Evolutionary conservation across 2,113 vertebrate species (phyloP).

Genomic region (Miniopterus natalensis): DNA sequence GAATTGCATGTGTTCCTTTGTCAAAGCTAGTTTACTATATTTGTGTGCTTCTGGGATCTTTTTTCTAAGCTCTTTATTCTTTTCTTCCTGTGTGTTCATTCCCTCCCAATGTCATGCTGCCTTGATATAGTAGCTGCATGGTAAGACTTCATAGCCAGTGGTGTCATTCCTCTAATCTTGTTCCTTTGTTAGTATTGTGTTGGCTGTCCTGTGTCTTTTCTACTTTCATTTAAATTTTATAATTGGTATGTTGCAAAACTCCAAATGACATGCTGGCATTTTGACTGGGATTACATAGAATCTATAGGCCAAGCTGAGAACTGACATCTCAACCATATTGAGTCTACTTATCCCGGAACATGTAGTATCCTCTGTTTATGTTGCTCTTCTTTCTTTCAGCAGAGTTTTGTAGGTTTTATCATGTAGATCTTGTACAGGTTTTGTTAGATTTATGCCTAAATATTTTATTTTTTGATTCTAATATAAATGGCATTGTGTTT

Average conservation of each 20-base stretch:
- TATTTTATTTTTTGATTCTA: not conserved
- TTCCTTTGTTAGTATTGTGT: not conserved
- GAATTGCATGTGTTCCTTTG: not conserved
- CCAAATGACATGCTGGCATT: not conserved
- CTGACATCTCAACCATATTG: not conserved
- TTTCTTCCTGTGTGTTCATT: not conserved
- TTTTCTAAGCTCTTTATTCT: not conserved
- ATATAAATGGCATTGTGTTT: not conserved
- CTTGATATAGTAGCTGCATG: not conserved
- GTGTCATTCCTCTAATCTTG: not conserved
- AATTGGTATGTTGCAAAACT: not conserved
- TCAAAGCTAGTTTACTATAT: not conserved
- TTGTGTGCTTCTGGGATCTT: not conserved
- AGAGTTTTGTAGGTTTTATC: not conserved
- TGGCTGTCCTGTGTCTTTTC: not conserved
- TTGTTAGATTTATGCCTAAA: not conserved
- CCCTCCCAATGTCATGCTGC: not conserved
- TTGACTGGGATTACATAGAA: not conserved
- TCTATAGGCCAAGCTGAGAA: conserved; percentile 19
- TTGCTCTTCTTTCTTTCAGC: conserved; percentile 27
- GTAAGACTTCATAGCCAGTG: not conserved
- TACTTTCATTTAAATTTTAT: not conserved
- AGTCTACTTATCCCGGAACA: not conserved
- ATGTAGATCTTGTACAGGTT: not conserved
- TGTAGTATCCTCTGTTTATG: not conserved